Conservation (phyloP, 2,888 invertebrate species). For the Metacarcinus magister region DNA sequence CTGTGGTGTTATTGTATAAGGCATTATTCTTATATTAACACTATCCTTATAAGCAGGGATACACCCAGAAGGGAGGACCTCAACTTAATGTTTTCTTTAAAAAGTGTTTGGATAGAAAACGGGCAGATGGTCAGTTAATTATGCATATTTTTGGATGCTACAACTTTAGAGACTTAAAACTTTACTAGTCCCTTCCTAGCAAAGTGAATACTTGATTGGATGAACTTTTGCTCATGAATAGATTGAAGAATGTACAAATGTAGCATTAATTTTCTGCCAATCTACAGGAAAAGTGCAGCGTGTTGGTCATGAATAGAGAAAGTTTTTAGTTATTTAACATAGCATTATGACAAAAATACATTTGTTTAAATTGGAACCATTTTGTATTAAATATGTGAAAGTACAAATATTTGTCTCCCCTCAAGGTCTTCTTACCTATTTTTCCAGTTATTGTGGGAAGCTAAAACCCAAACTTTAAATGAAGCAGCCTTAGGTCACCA, state of each 20-base stretch:
- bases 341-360: neutral
- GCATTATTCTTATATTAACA: neutral
- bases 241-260: neutral
- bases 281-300: neutral
- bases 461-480: neutral
- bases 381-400: neutral
- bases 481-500: neutral
- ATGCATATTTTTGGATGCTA: neutral
- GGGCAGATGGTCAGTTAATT: neutral
- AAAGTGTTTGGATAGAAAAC: neutral
- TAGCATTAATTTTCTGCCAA: neutral
- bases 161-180: neutral
- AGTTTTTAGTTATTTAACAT: neutral
- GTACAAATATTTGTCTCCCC: neutral
- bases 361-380: neutral
- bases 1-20: neutral
- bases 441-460: neutral
- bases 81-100: neutral
- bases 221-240: conserved; percentile 26
- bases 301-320: neutral
- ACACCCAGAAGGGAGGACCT: neutral
- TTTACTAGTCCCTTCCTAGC: neutral
- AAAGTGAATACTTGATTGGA: neutral
- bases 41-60: neutral
- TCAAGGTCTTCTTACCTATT: neutral